Base-by-base conservation (phyloP, 2,797 vertebrate species). In the Zonotrichia albicollis region DNA sequence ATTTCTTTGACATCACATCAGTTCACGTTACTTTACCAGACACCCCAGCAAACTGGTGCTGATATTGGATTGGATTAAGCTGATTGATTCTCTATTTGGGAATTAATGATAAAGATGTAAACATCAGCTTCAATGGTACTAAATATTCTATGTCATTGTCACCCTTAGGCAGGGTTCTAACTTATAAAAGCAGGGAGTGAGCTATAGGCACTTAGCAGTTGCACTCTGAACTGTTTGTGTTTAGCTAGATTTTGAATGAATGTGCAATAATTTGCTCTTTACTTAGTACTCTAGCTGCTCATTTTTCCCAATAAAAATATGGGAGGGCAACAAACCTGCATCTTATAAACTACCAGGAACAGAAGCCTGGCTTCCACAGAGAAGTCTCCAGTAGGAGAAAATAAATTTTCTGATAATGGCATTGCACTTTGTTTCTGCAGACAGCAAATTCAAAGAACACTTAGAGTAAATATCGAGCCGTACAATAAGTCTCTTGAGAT, bases 351-450 rank as follows among this genome's bases (percentile, higher is more conserved):
- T 48, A 74, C 15, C 9, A 42, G 19, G 30, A 79, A n/a, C 42
- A 87, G 65, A 68, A 93, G 38, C 10, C 43, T 67, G 40, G n/a
- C 13, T 86, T 94, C 89, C 67, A 60, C 40, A 50, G 66, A 79
- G 43, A 11, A 48, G 19, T 82, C 48, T 89, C 15, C 25, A 84
- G 40, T 21, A 86, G 51, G 17, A 48, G 55, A 93, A 86, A 84
- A 94, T 92, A 91, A 87, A 92, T 93, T 90, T 93, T 88, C 87
- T 46, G 46, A 42, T 80, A 86, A 92, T 86, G 71, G 62, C 79
- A 76, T 64, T 91, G 26, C 43, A 70, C 46, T 95, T 90, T 84
- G 67, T 96, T 92, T 84, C 89, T 88, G 38, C 45, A 79, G 87
- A 81, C 38, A 90, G 74, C 79, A 90, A 88, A 94, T 84, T 88